Percentiles rank a stretch among this genome's conserved stretches.
Conservation (phyloP, 2,797 vertebrate genomes). For the Apogon hyalosoma region DNA sequence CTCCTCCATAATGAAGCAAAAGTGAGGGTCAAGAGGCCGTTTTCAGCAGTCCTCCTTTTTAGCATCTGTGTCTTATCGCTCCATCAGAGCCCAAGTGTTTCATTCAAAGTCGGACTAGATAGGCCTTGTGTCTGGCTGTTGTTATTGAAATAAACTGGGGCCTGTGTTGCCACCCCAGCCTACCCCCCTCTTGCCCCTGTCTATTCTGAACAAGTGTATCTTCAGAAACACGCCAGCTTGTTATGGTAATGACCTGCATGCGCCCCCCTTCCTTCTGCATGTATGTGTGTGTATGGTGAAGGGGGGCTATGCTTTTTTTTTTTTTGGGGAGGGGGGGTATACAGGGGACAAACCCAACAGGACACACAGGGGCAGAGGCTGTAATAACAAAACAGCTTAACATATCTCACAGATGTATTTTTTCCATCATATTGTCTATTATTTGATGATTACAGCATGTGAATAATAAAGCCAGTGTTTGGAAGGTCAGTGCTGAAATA, state of each 20-base stretch:
- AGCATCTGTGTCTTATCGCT: conserved; percentile 85
- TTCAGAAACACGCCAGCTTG: conserved; percentile 93
- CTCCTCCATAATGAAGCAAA: conserved; percentile 22
- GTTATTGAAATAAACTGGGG: conserved; percentile 88
- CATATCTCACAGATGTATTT: conserved; percentile 3
- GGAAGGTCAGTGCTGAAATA: no score
- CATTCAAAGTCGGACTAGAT: conserved; percentile 84
- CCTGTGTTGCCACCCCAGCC: conserved; percentile 58
- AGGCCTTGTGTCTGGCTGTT: conserved; percentile 85
- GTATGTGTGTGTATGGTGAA: conserved; percentile 22
- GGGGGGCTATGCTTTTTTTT: conserved; percentile 59
- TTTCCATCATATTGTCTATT: no score
- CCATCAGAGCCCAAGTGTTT: conserved; percentile 84
- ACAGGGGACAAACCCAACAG: conserved; percentile 56
- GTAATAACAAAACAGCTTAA: conserved; percentile 59
- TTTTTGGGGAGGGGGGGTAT: conserved; percentile 1
- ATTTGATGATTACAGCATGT: no score
- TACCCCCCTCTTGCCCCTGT: conserved; percentile 70
- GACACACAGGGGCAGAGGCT: conserved; percentile 57
- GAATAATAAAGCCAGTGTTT: no score
- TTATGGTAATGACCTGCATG: conserved; percentile 94
- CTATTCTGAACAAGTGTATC: conserved; percentile 92
- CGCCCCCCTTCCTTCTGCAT: conserved; percentile 63
- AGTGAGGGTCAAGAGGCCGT: conserved; percentile 67
- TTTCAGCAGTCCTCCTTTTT: conserved; percentile 55